phyloP scores from a whole-genome alignment of 2,797 vertebrate species.

The Scyliorhinus canicula region DNA sequence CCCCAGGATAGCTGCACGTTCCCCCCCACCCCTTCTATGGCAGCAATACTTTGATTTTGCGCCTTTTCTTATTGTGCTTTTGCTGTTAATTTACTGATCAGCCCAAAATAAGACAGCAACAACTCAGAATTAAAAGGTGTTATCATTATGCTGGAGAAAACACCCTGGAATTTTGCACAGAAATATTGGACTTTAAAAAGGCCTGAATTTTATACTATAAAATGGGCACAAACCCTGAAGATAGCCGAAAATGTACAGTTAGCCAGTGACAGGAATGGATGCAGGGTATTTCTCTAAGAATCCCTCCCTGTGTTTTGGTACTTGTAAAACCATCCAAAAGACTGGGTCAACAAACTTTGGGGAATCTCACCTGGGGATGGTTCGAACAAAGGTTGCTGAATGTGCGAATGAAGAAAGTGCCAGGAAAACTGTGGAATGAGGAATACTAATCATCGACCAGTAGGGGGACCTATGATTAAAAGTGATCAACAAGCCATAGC shows the following conservation, averaged over 20 bases:
- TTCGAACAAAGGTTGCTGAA: not conserved
- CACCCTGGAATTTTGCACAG: too few species aligned
- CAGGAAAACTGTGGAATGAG: not conserved
- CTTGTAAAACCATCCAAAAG: too few species aligned
- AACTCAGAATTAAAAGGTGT: not conserved
- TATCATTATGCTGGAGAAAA: too few species aligned
- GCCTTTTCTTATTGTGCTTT: not conserved
- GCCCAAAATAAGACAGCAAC: not conserved
- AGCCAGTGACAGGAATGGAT: too few species aligned
- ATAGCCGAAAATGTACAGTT: too few species aligned
- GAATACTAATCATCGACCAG: not conserved
- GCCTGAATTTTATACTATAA: too few species aligned
- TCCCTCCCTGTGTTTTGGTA: too few species aligned
- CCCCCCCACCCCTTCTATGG: not conserved
- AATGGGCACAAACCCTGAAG: too few species aligned
- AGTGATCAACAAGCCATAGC: not conserved
- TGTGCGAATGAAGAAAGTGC: not conserved
- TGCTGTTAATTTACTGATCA: not conserved
- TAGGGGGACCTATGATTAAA: not conserved
- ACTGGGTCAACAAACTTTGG: too few species aligned
- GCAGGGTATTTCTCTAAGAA: too few species aligned
- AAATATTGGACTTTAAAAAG: too few species aligned
- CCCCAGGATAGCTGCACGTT: not conserved
- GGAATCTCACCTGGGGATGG: too few species aligned
- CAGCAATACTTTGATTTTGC: not conserved